phyloP scores from a whole-genome alignment of 2,888 invertebrate species.

The Rhynchonema sp. region DNA sequence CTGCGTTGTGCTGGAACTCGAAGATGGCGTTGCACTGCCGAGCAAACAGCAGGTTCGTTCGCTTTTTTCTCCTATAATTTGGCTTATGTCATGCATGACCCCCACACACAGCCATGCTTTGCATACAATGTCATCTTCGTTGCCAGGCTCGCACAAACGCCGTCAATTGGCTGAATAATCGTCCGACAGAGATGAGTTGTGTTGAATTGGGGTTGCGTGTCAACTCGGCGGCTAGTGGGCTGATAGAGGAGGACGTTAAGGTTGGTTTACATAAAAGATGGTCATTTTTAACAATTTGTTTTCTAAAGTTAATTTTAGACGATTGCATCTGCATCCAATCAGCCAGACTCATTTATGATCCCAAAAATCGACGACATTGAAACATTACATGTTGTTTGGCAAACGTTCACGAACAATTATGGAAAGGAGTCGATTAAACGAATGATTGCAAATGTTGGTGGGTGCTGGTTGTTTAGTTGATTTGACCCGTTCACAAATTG shows the following conservation, averaged over 20 bases:
- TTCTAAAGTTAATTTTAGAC: too few species aligned
- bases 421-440: too few species aligned
- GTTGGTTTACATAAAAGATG: constrained; percentile 14
- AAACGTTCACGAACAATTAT: constrained; percentile 14
- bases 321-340: constrained; percentile 22
- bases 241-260: constrained; percentile 41
- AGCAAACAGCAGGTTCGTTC: constrained; percentile 25
- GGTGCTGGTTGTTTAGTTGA: too few species aligned
- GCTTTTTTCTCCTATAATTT: too few species aligned
- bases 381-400: constrained; percentile 16
- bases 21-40: constrained; percentile 48
- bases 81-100: too few species aligned
- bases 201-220: constrained; percentile 37
- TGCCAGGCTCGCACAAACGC: neutral
- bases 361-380: constrained; percentile 21
- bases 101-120: too few species aligned
- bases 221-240: constrained; percentile 42
- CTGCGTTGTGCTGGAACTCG: constrained; percentile 47
- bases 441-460: too few species aligned
- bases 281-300: too few species aligned
- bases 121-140: too few species aligned
- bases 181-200: constrained; percentile 1
- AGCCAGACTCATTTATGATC: constrained; percentile 30
- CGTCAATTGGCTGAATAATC: neutral
- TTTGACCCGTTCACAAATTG: too few species aligned